Base-by-base conservation (phyloP, 1,140 invertebrate genomes). In the Leptopilina boulardi region DNA sequence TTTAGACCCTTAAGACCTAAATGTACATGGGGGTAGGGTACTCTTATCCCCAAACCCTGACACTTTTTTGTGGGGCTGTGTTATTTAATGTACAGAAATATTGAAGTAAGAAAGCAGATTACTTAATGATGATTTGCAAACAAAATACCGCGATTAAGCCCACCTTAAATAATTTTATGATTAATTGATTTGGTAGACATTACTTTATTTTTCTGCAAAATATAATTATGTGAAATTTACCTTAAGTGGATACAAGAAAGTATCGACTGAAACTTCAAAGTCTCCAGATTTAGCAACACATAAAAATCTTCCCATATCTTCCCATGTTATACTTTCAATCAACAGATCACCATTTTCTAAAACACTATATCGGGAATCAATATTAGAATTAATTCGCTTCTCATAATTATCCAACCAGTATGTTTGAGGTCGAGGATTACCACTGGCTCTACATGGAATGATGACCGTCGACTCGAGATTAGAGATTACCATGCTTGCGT, bases 301-400 rank as follows among this genome's bases (percentile, higher is more conserved):
- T 3, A 92, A 94, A 91, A 94, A 97, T 10, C 90, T 91, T 30
- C 96, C 96, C 96, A 97, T 97, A 85, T 97, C 95, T 13, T 91
- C 88, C 95, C 95, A 97, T 18, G 89, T 91, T 15, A 97, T 86
- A 34, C 93, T 91, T 8, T 90, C 89, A 76, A 98, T 96, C 2
- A 95, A 82, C 3, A 98, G 90, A 83, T 95, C 94, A 0, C 97
- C 97, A 82, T 93, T 94, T 15, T 92, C 89, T 73, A 95, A 90
- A 2, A 95, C 90, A 88, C 92, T 91, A 6, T 89, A 75, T 41
- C 91, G 89, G 3, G 87, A 82, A 87, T 91, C 91, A 74, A 87
- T 92, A 51, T 86, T 87, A 71, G 83, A 70, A 26, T 78, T 88
- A 3, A 95, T 91, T 15, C 54, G 74, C 70, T 92, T 90, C 13